A percentile compares a stretch with the other conserved stretches of the same genome.
phyloP scores from a whole-genome alignment of 2,888 invertebrate genomes.

The Flexamia atlantica region DNA sequence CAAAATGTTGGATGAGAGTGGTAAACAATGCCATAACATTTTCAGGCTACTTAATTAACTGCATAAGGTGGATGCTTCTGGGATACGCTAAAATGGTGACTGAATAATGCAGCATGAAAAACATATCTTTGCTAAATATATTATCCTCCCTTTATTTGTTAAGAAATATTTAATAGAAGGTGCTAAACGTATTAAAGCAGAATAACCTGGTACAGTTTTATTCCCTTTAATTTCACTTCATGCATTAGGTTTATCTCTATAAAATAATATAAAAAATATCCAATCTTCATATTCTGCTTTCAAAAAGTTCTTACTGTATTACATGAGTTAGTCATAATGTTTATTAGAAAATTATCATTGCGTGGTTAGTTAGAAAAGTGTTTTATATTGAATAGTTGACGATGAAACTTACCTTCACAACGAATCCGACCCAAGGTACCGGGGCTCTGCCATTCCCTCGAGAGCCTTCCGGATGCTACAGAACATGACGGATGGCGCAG shows the following conservation, averaged over 20 bases:
- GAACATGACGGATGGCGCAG: conserved; percentile 78
- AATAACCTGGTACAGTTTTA: too few relatives aligned
- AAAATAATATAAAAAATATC: too few relatives aligned
- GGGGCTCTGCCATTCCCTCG: conserved; percentile 82
- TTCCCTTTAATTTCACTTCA: too few relatives aligned
- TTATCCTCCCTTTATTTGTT: too few relatives aligned
- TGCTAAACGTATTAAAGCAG: too few relatives aligned
- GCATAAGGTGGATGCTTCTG: conserved; percentile 32
- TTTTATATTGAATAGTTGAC: conserved; percentile 74
- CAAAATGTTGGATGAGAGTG: conserved; percentile 75
- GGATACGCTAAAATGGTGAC: not conserved
- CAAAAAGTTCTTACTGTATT: too few relatives aligned
- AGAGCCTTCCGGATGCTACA: conserved; percentile 84
- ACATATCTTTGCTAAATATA: too few relatives aligned
- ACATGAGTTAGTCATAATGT: too few relatives aligned
- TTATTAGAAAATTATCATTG: too few relatives aligned
- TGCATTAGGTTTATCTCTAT: too few relatives aligned
- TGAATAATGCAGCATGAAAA: conserved; percentile 1
- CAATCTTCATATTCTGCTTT: too few relatives aligned
- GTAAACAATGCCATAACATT: conserved; percentile 70
- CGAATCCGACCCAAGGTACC: conserved; percentile 80
- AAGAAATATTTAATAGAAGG: too few relatives aligned
- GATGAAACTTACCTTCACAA: conserved; percentile 78
- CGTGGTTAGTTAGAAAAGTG: not conserved
- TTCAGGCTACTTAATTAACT: conserved; percentile 8